These are phyloP conservation scores for Oscheius myriophilus DNA, from an alignment of 2,888 invertebrate species.

Conservation along the genomic window DNA sequence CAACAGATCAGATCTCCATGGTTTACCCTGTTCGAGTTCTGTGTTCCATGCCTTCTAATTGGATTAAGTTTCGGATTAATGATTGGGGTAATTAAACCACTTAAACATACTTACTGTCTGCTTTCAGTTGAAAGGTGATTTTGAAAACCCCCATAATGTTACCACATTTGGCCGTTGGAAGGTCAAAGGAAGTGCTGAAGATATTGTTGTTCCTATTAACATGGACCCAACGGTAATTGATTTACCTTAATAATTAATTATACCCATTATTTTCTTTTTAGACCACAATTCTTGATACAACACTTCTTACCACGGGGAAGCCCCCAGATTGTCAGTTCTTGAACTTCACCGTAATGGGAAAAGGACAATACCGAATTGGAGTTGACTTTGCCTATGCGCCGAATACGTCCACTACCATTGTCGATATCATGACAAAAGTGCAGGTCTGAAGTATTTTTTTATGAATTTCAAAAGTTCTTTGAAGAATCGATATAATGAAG, in stretches of 20 bases:
- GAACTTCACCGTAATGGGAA: constrained; percentile 30
- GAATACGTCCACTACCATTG: constrained; percentile 35
- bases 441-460: background rate
- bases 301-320: constrained; percentile 27
- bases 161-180: constrained; percentile 49
- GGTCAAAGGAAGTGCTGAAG: constrained; percentile 53
- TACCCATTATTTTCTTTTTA: too few relatives aligned
- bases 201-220: constrained; percentile 51
- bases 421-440: constrained; percentile 42
- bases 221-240: background rate
- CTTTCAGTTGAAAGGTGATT: constrained; percentile 56
- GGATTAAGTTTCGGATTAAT: constrained; percentile 60
- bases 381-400: constrained; percentile 60
- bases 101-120: background rate
- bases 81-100: constrained; percentile 49
- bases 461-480: too few relatives aligned
- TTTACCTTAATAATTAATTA: too few relatives aligned
- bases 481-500: constrained; percentile 28
- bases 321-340: constrained; percentile 47
- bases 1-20: constrained; percentile 57
- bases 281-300: constrained; percentile 46
- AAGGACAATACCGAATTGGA: constrained; percentile 18
- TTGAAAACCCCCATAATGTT: constrained; percentile 47
- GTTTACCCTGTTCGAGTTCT: constrained; percentile 62
- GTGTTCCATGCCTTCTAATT: constrained; percentile 60